These are phyloP conservation scores for Bimastos eiseni DNA, from an alignment of 2,888 invertebrate species.

Conservation along the genomic window DNA sequence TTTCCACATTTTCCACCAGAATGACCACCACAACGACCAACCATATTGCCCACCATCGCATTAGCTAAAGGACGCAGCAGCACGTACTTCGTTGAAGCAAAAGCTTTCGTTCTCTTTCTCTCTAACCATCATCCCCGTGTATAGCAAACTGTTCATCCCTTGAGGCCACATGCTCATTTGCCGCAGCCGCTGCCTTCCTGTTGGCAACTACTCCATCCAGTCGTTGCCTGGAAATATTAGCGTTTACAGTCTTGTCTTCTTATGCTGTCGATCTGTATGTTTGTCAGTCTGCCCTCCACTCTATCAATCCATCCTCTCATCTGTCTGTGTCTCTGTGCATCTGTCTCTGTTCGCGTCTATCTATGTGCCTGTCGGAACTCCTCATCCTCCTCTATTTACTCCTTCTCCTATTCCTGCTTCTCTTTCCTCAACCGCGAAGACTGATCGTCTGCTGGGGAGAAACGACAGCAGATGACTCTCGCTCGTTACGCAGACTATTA, in stretches of 20 bases:
- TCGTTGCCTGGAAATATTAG: not conserved
- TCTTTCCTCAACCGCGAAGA: not conserved
- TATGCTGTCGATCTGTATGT: not conserved
- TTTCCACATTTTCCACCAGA: too few species aligned
- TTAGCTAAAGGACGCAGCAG: not conserved
- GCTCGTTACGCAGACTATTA: not conserved
- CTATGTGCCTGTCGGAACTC: too few species aligned
- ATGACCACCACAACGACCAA: not conserved
- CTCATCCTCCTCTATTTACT: not conserved
- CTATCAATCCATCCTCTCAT: not conserved
- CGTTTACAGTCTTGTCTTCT: not conserved
- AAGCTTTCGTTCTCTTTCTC: too few species aligned
- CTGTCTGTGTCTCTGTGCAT: too few species aligned
- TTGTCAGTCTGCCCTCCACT: not conserved
- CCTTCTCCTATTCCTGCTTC: not conserved
- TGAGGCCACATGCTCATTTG: not conserved
- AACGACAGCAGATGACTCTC: slow-evolving; percentile 13
- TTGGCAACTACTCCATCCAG: not conserved
- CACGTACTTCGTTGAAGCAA: not conserved
- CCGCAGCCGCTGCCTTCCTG: not conserved
- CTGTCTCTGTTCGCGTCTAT: too few species aligned
- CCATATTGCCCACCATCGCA: not conserved
- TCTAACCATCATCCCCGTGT: not conserved
- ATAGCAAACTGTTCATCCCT: not conserved
- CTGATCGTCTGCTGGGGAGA: not conserved